These are phyloP conservation scores for Onychomys torridus DNA, from an alignment of 2,797 vertebrate genomes.

Conservation along the genomic window DNA sequence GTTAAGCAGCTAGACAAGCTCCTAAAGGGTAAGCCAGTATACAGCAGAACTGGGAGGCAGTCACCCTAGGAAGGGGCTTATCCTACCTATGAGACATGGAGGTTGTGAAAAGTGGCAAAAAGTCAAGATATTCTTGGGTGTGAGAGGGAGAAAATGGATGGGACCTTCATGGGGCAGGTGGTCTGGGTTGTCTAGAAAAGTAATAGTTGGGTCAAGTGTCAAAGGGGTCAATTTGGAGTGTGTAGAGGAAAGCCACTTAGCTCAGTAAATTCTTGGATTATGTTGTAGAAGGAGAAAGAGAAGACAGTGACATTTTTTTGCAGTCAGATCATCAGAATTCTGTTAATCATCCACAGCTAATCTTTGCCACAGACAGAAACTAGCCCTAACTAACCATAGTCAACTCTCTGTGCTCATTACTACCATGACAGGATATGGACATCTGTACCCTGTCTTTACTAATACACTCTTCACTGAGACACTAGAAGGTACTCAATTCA, in stretches of 20 bases:
- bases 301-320: background rate
- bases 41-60: background rate
- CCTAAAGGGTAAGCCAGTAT: background rate
- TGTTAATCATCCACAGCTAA: background rate
- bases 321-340: background rate
- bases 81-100: background rate
- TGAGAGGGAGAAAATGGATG: background rate
- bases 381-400: background rate
- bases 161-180: background rate
- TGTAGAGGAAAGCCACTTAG: background rate
- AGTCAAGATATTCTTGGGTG: background rate
- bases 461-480: background rate
- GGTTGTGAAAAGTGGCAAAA: background rate
- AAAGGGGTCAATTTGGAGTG: background rate
- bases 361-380: background rate
- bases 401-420: background rate
- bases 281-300: background rate
- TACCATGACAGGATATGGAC: background rate
- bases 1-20: background rate
- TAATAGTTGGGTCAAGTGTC: background rate
- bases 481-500: background rate
- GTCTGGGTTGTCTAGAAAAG: background rate
- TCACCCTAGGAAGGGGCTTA: background rate
- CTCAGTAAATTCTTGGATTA: background rate
- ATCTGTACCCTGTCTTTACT: background rate